Evolutionary conservation across 2,797 vertebrate species (phyloP).

Genomic region (Chloroceryle amazona): DNA sequence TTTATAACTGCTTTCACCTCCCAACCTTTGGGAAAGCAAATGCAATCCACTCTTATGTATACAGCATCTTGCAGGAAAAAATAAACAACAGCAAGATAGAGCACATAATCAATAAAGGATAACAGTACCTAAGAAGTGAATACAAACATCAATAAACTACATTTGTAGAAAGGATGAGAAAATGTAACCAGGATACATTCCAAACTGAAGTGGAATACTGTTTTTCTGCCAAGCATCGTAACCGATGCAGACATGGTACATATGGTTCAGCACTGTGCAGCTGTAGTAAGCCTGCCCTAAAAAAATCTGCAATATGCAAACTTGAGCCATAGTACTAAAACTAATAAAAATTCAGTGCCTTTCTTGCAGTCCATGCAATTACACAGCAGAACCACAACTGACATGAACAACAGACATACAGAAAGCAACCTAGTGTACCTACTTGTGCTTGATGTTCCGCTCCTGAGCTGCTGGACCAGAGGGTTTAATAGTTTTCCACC

Average conservation of each 20-base stretch:
- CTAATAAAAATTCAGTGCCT: background rate
- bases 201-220: background rate
- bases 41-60: background rate
- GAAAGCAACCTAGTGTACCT: slow-evolving; percentile 52
- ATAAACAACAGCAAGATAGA: background rate
- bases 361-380: background rate
- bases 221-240: background rate
- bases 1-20: background rate
- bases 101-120: background rate
- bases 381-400: background rate
- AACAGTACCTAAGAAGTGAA: background rate
- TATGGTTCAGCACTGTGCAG: background rate
- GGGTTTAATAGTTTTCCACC: slow-evolving; percentile 94
- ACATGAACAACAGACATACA: accelerated
- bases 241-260: background rate
- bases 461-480: slow-evolving; percentile 94
- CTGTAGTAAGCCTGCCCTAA: background rate
- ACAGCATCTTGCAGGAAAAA: background rate
- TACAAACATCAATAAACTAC: background rate
- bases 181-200: background rate
- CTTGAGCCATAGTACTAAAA: background rate
- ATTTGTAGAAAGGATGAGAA: background rate
- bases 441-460: slow-evolving; percentile 88
- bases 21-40: background rate
- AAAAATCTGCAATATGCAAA: background rate